A percentile compares a stretch with the other conserved stretches of the same genome.
phyloP scores from a whole-genome alignment of 1,140 invertebrate genomes.

The Gonioctena quinquepunctata region DNA sequence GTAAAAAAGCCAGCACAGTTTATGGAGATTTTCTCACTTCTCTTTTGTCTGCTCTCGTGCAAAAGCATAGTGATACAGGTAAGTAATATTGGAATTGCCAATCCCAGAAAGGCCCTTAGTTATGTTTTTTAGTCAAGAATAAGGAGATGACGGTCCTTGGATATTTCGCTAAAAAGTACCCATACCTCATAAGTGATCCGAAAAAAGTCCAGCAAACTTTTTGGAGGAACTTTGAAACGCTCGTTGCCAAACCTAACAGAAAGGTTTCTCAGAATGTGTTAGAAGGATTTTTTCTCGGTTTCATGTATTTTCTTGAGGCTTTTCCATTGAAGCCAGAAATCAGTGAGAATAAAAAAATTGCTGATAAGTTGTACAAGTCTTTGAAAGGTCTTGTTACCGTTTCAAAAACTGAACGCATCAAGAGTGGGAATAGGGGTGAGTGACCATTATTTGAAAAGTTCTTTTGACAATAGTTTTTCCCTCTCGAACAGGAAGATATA shows the following conservation, averaged over 20 bases:
- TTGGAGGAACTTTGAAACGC: constrained; percentile 27
- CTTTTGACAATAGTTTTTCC: no score
- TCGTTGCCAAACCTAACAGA: background rate
- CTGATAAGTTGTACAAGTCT: constrained; percentile 34
- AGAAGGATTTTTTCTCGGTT: constrained; percentile 33
- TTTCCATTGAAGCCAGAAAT: constrained; percentile 23
- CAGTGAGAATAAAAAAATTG: constrained; percentile 14
- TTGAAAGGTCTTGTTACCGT: constrained; percentile 30
- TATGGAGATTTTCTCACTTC: constrained; percentile 26
- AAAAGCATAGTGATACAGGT: constrained; percentile 31
- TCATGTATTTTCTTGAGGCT: constrained; percentile 31
- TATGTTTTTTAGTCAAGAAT: constrained; percentile 35
- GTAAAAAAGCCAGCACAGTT: constrained; percentile 11
- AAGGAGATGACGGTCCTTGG: constrained; percentile 37
- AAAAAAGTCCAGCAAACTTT: constrained; percentile 25
- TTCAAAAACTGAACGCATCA: constrained; percentile 16
- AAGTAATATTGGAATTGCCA: background rate
- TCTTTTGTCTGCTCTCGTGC: constrained; percentile 10
- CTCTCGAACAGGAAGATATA: no score
- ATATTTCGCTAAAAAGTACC: constrained; percentile 33
- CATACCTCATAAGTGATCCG: constrained; percentile 23
- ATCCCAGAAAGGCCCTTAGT: background rate
- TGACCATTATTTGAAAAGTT: no score
- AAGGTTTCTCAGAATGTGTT: constrained; percentile 23
- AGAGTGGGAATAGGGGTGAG: constrained; percentile 39